These are phyloP conservation scores for Apamea anceps DNA, from an alignment of 2,888 invertebrate species.

Conservation along the genomic window DNA sequence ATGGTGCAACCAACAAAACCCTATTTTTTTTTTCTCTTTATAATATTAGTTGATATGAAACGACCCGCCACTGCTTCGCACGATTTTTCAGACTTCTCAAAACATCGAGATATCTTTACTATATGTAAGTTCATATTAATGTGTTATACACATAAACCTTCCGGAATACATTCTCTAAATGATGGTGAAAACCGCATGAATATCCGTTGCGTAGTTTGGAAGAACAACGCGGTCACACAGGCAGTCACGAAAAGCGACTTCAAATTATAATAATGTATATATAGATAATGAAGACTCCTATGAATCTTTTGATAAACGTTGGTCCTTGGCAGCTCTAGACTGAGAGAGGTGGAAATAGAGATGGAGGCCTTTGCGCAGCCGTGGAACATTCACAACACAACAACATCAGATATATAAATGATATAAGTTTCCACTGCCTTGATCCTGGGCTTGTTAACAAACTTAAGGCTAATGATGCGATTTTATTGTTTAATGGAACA, in stretches of 20 bases:
- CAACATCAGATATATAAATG: neutral
- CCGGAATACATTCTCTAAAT: neutral
- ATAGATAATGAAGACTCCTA: too few relatives aligned
- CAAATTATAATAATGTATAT: too few relatives aligned
- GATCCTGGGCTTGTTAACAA: neutral
- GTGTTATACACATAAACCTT: neutral
- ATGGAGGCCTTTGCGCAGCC: too few relatives aligned
- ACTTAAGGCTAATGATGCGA: too few relatives aligned
- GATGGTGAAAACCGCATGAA: neutral
- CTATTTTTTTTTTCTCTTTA: too few relatives aligned
- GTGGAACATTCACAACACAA: too few relatives aligned
- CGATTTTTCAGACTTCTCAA: neutral
- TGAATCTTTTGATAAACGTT: too few relatives aligned
- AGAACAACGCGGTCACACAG: neutral
- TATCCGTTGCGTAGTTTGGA: neutral
- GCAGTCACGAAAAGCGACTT: too few relatives aligned
- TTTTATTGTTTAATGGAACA: conserved; percentile 1
- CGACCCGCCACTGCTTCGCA: neutral
- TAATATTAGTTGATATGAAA: too few relatives aligned
- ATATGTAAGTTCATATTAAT: too few relatives aligned
- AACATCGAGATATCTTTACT: neutral
- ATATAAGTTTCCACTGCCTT: neutral
- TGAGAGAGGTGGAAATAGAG: too few relatives aligned
- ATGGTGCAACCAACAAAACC: neutral
- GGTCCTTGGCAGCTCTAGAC: too few relatives aligned